Conservation (phyloP, 2,797 vertebrate genomes). For the Siniperca scherzeri region DNA sequence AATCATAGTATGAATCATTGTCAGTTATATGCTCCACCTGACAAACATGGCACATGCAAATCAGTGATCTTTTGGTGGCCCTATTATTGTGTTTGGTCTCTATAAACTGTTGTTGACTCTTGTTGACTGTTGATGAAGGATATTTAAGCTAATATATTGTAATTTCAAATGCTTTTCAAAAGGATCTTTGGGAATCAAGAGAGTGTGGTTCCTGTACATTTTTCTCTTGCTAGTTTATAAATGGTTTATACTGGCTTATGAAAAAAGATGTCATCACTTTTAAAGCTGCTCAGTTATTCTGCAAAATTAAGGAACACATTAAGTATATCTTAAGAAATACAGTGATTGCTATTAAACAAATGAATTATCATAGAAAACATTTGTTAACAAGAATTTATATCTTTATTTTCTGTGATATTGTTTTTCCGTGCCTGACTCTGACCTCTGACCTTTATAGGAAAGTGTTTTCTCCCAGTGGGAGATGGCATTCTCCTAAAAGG, state of each 20-base stretch:
- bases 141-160: neutral
- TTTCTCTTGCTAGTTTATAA: neutral
- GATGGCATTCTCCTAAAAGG: neutral
- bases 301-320: neutral
- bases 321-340: neutral
- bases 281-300: slow-evolving; percentile 20
- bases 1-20: neutral
- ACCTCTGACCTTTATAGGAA: slow-evolving; percentile 24
- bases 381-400: neutral
- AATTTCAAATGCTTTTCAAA: slow-evolving; percentile 2
- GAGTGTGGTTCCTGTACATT: neutral
- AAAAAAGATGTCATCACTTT: slow-evolving; percentile 1
- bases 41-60: neutral
- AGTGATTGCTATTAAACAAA: neutral
- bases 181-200: neutral
- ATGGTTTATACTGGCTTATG: slow-evolving; percentile 4
- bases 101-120: neutral
- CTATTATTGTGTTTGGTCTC: neutral
- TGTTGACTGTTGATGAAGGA: neutral
- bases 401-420: neutral
- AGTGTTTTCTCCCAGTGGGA: slow-evolving; percentile 9
- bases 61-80: slow-evolving; percentile 1
- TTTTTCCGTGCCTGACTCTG: slow-evolving; percentile 4
- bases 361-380: neutral
- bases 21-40: neutral